Conservation (phyloP, 2,797 vertebrate species). For the Sebastes baramenuke region DNA sequence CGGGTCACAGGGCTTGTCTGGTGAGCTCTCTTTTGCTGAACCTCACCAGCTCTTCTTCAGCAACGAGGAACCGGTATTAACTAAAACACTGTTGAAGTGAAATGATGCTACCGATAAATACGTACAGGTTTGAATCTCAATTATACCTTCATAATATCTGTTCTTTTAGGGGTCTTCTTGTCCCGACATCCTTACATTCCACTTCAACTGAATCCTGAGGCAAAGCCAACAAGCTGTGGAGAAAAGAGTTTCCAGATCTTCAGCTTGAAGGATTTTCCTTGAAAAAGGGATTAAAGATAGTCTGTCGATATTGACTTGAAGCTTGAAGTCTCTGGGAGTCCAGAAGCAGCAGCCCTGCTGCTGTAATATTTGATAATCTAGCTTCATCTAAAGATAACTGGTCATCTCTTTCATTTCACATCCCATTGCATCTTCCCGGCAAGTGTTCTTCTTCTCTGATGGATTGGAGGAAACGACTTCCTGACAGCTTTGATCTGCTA, state of each 20-base stretch:
- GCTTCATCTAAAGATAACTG: constrained; percentile 57
- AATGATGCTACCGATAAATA: neutral
- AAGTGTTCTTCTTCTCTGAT: constrained; percentile 57
- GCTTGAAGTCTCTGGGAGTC: constrained; percentile 15
- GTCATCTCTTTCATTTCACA: constrained; percentile 59
- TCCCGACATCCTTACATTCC: neutral
- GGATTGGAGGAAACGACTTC: constrained; percentile 59
- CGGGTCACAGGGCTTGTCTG: neutral
- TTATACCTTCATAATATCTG: neutral
- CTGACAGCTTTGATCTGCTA: constrained; percentile 80
- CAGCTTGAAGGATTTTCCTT: constrained; percentile 13
- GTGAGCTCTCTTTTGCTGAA: neutral
- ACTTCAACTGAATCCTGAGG: neutral
- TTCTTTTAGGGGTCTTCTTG: neutral
- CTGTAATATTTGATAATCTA: constrained; percentile 36
- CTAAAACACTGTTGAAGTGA: neutral
- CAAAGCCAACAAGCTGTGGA: neutral
- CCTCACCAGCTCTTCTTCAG: neutral
- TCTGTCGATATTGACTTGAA: constrained; percentile 31
- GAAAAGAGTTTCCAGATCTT: constrained; percentile 43
- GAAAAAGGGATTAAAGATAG: constrained; percentile 24
- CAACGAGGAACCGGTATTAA: neutral
- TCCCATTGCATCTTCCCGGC: constrained; percentile 49
- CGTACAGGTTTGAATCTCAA: neutral
- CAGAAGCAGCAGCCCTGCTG: constrained; percentile 7